Base-by-base conservation (phyloP, 1,140 invertebrate species). In the Popillia japonica region DNA sequence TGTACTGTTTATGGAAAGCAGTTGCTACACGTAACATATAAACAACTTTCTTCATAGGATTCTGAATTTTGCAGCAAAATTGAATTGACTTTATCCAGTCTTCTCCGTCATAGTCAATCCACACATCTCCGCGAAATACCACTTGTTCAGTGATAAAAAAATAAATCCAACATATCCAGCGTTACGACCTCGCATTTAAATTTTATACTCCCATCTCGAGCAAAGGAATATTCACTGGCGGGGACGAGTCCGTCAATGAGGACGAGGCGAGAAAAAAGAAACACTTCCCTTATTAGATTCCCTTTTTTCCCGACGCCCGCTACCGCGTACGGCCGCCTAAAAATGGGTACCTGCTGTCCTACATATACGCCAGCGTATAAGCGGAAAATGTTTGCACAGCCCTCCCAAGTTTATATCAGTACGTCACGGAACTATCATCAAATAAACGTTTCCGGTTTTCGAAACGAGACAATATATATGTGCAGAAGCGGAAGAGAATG, bases 371-470 rank as follows among this genome's bases (percentile, higher is more conserved):
- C 8, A 23, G 61, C 3, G 10, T 34, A 22, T 68, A 68, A 34
- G 6, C 27, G 61, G n/a, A 34, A 68, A 68, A 23, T 68, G 61
- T 68, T 68, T 23, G 20, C 22, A 20, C 22, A 68, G 27, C 61
- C 61, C 23, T 68, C 61, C 17, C 22, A 20, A 68, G 61, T 68
- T 68, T 68, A 68, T 68, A 68, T 68, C 61, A 14, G 61, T 23
- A 68, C 61, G 61, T 68, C 27, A 34, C 61, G 61, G 61, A 68
- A 68, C 20, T 22, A 68, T 68, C 61, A 68, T 68, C 61, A 68
- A 68, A 68, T 68, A 34, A 68, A 34, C 61, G 61, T 68, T 68
- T 68, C 48, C 61, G 61, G 61, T 68, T 68, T 68, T 68, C 61
- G 61, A 20, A 68, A 68, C 61, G 61, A 20, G 61, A 68, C 61